These are phyloP conservation scores for Stegastes partitus DNA, from an alignment of 2,113 vertebrate species.

Conservation along the genomic window DNA sequence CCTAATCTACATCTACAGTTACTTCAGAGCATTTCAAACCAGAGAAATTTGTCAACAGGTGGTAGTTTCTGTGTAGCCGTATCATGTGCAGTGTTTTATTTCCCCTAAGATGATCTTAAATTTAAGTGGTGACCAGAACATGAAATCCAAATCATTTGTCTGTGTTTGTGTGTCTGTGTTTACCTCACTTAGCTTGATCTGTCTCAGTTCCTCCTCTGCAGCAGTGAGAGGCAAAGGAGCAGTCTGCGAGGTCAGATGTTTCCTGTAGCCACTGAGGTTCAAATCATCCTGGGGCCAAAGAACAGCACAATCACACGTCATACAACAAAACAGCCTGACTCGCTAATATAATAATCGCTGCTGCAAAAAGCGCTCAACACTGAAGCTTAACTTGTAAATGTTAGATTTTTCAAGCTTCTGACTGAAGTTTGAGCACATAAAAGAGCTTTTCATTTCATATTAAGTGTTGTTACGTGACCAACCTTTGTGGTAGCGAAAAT, in stretches of 20 bases:
- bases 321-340: neutral
- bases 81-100: neutral
- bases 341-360: too few relatives aligned
- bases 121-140: neutral
- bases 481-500: conserved; percentile 94
- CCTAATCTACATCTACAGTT: neutral
- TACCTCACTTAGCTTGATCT: conserved; percentile 96
- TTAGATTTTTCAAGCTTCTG: neutral
- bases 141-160: neutral
- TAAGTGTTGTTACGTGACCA: conserved; percentile 18
- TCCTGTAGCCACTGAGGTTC: conserved; percentile 92
- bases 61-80: neutral
- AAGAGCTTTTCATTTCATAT: neutral
- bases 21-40: neutral
- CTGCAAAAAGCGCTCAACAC: too few relatives aligned
- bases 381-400: too few relatives aligned
- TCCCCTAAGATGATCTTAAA: neutral
- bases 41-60: neutral
- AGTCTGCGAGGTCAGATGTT: conserved; percentile 88
- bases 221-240: conserved; percentile 94
- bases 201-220: conserved; percentile 95
- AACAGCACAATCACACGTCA: neutral
- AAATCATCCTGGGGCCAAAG: conserved; percentile 90
- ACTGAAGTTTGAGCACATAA: neutral
- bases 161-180: neutral